These are phyloP conservation scores for Australoheros facetus DNA, from an alignment of 2,797 vertebrate species.

Conservation along the genomic window DNA sequence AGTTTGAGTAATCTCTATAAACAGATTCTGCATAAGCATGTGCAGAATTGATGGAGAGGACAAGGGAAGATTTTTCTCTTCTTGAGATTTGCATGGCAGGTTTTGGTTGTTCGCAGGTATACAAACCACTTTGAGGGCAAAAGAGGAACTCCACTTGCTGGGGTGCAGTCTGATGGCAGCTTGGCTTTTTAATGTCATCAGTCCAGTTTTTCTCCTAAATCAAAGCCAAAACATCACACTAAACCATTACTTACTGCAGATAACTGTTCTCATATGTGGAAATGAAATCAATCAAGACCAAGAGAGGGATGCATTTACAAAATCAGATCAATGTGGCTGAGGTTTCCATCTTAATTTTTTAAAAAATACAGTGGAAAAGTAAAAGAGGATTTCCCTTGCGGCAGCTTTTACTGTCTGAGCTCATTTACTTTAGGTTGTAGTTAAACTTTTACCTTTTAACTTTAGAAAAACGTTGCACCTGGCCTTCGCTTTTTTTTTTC, in stretches of 20 bases:
- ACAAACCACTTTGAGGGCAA: background rate
- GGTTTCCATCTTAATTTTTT: constrained; percentile 26
- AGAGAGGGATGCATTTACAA: constrained; percentile 6
- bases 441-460: background rate
- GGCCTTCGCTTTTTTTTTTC: background rate
- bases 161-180: background rate
- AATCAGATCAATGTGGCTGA: background rate
- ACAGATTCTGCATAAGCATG: background rate
- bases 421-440: background rate
- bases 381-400: background rate
- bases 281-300: constrained; percentile 15
- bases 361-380: background rate
- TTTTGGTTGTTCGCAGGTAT: background rate
- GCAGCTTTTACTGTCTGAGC: background rate
- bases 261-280: constrained; percentile 12
- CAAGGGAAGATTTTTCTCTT: background rate
- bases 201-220: background rate
- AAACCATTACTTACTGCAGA: background rate
- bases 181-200: background rate
- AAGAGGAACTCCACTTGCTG: background rate
- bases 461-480: background rate
- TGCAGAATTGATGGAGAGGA: background rate
- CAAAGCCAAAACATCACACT: background rate
- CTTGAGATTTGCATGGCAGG: background rate
- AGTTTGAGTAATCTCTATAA: background rate